These are phyloP conservation scores for Sebastes jordani DNA, from an alignment of 2,797 vertebrate species.

Conservation along the genomic window DNA sequence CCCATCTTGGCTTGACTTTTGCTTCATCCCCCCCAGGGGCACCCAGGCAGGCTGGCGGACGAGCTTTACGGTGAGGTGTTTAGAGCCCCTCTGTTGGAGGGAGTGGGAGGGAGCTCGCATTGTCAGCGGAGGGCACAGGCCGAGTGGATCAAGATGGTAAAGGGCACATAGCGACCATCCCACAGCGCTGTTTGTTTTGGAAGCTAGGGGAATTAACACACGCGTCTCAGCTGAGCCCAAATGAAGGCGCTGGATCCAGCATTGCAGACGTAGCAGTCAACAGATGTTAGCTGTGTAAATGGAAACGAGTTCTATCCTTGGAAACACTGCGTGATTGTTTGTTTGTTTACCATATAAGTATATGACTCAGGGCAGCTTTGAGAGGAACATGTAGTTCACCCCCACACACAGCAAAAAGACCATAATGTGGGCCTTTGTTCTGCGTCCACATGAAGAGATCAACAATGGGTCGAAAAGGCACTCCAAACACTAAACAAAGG, in stretches of 20 bases:
- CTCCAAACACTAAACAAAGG: conserved; percentile 50
- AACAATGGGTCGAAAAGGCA: conserved; percentile 35
- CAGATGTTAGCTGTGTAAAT: conserved; percentile 25
- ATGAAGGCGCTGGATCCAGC: not conserved
- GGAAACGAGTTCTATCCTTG: conserved; percentile 23
- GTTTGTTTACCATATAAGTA: conserved; percentile 49
- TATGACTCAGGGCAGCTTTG: conserved; percentile 32
- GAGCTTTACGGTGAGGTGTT: conserved; percentile 2
- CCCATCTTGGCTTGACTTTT: conserved; percentile 44
- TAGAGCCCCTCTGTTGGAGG: conserved; percentile 3
- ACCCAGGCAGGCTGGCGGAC: not conserved
- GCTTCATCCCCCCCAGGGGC: not conserved
- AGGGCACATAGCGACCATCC: conserved; percentile 27
- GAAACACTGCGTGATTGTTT: conserved; percentile 46
- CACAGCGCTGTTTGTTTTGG: conserved; percentile 34
- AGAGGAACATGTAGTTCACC: conserved; percentile 14
- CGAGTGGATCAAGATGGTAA: conserved; percentile 29
- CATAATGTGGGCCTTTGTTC: conserved; percentile 47
- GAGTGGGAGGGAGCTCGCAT: not conserved
- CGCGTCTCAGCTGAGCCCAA: conserved; percentile 7
- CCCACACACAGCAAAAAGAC: conserved; percentile 5
- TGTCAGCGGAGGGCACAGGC: not conserved
- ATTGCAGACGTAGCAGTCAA: conserved; percentile 12
- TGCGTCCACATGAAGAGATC: conserved; percentile 24
- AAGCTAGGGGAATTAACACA: conserved; percentile 32